Conservation (phyloP, 2,888 invertebrate species). For the Dascillus cervinus region DNA sequence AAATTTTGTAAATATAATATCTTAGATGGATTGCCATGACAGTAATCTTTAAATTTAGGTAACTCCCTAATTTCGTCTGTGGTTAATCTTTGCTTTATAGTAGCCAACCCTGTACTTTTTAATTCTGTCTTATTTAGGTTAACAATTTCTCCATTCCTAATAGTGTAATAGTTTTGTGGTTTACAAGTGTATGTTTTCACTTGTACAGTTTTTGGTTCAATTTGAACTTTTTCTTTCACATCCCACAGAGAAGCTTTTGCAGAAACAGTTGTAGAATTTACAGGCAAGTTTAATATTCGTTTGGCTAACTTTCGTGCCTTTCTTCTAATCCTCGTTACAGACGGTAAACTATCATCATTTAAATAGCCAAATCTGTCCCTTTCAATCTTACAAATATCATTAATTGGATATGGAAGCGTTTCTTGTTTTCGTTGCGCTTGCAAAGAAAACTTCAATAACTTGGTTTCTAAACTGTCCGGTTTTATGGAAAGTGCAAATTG, state of each 20-base stretch:
- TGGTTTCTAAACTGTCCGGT: constrained; percentile 34
- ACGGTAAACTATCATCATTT: constrained; percentile 28
- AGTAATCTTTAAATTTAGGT: constrained; percentile 48
- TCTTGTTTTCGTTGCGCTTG: constrained; percentile 12
- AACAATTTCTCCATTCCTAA: constrained; percentile 47
- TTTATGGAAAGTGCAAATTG: constrained; percentile 30
- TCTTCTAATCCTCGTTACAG: constrained; percentile 42
- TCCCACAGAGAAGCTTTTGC: constrained; percentile 45
- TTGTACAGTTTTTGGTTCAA: constrained; percentile 8
- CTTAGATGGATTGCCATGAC: constrained; percentile 48
- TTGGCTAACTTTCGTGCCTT: constrained; percentile 39
- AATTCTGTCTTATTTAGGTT: constrained; percentile 29
- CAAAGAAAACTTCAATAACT: constrained; percentile 32
- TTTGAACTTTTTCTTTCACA: constrained; percentile 30
- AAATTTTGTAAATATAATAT: constrained; percentile 52
- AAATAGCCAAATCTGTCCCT: constrained; percentile 44
- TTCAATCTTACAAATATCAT: constrained; percentile 47
- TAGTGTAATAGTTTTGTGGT: constrained; percentile 44
- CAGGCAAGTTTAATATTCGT: constrained; percentile 18
- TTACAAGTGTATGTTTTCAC: constrained; percentile 27
- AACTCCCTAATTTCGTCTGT: constrained; percentile 48
- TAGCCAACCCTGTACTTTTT: constrained; percentile 38
- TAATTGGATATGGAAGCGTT: constrained; percentile 43
- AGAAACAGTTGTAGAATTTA: too few species aligned
- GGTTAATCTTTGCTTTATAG: constrained; percentile 45